Evolutionary conservation across 2,888 invertebrate genomes (phyloP), one percentile per base, ranked within the genome.

Genomic region (Caenorhabditis sp.): DNA sequence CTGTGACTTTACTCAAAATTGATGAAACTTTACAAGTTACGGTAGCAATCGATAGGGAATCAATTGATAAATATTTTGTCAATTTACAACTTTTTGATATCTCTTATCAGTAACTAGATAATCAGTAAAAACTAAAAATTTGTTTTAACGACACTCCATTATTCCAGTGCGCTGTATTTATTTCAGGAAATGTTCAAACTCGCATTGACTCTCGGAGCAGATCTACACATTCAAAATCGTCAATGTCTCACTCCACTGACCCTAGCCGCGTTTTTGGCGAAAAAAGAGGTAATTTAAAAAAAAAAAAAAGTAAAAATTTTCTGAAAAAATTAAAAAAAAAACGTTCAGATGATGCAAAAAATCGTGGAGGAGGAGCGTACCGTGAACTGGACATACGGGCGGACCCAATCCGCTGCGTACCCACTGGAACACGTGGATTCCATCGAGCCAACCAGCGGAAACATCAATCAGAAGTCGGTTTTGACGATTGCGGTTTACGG

Each of bases 361-460:
- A 97, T 98, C 84, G 93, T 98, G 91, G 97, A 97, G 93, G 95
- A 97, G 81, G 97, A 97, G 92, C 93, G 98, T 40, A 97, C 97
- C 93, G 96, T 98, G 85, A 97, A 97, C 92, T 98, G 98, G 98
- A 97, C 97, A 92, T 95, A 97, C 85, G 96, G 96, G 92, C 93
- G 92, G 83, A 96, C 98, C 4, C 97, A 97, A 0, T 98, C 97
- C 92, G 97, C 98, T 0, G 98, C 97, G 0, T 98, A 98, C 93
- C 98, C 98, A 0, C 93, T 98, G 58, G 87, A 88, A 56, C 88
- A 96, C 93, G 95, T 98, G 32, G 98, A 99, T 91, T 98, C 98
- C 0, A 98, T 98, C 82, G 96, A 97, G 90, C 95, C 95, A 1
- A 94, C 95, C 90, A 96, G 96, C 5, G 97, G 97, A 5, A 94